phyloP scores from a whole-genome alignment of 2,888 invertebrate species.

The Brenthis hecate region DNA sequence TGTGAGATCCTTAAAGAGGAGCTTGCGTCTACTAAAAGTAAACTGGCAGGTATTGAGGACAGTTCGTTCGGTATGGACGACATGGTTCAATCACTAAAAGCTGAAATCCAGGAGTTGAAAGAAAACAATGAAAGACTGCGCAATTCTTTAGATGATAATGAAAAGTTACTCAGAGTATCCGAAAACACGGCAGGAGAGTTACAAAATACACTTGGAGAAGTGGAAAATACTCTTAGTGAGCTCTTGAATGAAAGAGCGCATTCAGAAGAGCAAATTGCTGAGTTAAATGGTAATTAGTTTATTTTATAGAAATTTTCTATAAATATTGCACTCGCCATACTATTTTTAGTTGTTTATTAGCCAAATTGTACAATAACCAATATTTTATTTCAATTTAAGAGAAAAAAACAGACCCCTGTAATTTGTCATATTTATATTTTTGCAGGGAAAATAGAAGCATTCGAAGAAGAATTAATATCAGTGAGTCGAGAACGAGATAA shows the following conservation, averaged over 20 bases:
- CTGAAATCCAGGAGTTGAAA: slow-evolving; percentile 82
- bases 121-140: slow-evolving; percentile 85
- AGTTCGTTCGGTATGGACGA: slow-evolving; percentile 88
- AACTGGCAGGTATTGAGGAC: slow-evolving; percentile 85
- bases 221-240: slow-evolving; percentile 89
- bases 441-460: slow-evolving; percentile 70
- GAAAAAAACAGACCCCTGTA: no score
- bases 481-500: slow-evolving; percentile 73
- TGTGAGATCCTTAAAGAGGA: slow-evolving; percentile 85
- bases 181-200: slow-evolving; percentile 91
- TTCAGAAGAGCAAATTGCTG: slow-evolving; percentile 77
- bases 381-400: no score
- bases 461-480: slow-evolving; percentile 74
- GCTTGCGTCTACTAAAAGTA: slow-evolving; percentile 80
- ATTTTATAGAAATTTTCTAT: background rate
- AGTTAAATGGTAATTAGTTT: slow-evolving; percentile 63
- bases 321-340: no score
- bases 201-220: slow-evolving; percentile 87
- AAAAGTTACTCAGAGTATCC: slow-evolving; percentile 82
- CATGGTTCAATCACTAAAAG: slow-evolving; percentile 86
- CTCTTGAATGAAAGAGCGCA: slow-evolving; percentile 71
- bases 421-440: background rate
- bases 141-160: slow-evolving; percentile 84
- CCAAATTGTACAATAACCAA: no score
- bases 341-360: background rate